phyloP scores from a whole-genome alignment of 1,140 invertebrate genomes.

The Linepithema humile region DNA sequence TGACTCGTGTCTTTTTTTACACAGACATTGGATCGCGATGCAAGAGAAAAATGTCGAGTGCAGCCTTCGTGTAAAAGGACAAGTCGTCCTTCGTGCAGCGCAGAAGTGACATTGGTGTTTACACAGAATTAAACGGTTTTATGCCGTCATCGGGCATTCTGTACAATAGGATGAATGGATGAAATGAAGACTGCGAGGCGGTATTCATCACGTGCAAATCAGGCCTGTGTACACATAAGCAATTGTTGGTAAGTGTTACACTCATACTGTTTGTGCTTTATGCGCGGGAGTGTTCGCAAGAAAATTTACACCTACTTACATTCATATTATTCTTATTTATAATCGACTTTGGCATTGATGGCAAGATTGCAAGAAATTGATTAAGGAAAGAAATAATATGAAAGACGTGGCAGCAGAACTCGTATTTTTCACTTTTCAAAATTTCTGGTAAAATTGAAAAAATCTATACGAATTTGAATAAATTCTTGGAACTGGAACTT shows the following conservation, averaged over 20 bases:
- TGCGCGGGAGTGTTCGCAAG: neutral
- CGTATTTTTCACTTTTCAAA: too few species aligned
- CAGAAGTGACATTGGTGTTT: constrained; percentile 8
- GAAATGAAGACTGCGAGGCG: constrained; percentile 32
- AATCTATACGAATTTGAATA: neutral
- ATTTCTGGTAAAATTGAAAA: neutral
- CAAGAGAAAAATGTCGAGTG: neutral
- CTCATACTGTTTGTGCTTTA: neutral
- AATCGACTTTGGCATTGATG: neutral
- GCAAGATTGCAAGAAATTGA: neutral
- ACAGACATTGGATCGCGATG: neutral
- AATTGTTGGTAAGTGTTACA: constrained; percentile 3
- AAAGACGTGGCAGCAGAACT: too few species aligned
- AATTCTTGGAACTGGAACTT: neutral
- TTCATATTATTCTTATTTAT: constrained; percentile 13
- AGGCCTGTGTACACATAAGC: neutral
- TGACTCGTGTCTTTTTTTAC: neutral
- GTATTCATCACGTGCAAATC: constrained; percentile 48
- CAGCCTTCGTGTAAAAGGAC: constrained; percentile 11
- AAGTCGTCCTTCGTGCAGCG: neutral
- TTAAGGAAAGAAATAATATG: too few species aligned
- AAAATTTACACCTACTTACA: constrained; percentile 45
- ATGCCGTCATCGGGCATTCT: neutral
- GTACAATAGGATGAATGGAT: constrained; percentile 53
- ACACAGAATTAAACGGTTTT: constrained; percentile 7